Conservation (phyloP, 2,888 invertebrate genomes). For the Furcula furcula region DNA sequence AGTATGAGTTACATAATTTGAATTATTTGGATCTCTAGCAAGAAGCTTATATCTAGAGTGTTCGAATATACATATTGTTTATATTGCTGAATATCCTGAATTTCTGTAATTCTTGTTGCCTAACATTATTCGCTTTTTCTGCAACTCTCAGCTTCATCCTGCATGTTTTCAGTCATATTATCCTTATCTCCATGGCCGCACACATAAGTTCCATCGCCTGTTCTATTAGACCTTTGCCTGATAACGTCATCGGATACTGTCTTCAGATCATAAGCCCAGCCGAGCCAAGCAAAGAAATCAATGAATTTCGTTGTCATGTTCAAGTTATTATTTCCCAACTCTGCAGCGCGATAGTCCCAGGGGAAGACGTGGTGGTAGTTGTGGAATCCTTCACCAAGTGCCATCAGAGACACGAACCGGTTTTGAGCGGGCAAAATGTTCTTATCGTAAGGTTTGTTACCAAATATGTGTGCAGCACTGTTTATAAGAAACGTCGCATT, state of each 20-base stretch:
- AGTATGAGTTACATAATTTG: too few species aligned
- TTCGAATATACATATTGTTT: too few species aligned
- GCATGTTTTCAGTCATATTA: conserved; percentile 11
- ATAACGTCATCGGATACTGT: conserved; percentile 35
- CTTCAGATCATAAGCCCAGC: conserved; percentile 55
- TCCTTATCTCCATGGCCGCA: conserved; percentile 32
- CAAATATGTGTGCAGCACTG: conserved; percentile 82
- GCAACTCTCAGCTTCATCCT: conserved; percentile 2
- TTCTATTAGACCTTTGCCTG: conserved; percentile 30
- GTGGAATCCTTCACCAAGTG: conserved; percentile 54
- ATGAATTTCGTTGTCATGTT: conserved; percentile 48
- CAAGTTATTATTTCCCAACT: conserved; percentile 46
- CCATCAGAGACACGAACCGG: conserved; percentile 21
- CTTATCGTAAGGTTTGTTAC: conserved; percentile 68
- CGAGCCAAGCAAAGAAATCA: conserved; percentile 48
- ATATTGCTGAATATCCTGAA: too few species aligned
- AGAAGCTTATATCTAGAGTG: too few species aligned
- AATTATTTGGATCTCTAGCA: too few species aligned
- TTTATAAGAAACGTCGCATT: conserved; percentile 86
- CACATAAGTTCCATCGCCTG: conserved; percentile 45
- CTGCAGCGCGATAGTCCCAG: conserved; percentile 53
- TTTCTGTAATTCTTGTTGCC: too few species aligned
- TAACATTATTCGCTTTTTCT: too few species aligned
- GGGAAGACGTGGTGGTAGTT: conserved; percentile 56
- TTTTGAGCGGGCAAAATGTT: conserved; percentile 41